Evolutionary conservation across 1,140 invertebrate species (phyloP).

Genomic region (Danaus plexippus): DNA sequence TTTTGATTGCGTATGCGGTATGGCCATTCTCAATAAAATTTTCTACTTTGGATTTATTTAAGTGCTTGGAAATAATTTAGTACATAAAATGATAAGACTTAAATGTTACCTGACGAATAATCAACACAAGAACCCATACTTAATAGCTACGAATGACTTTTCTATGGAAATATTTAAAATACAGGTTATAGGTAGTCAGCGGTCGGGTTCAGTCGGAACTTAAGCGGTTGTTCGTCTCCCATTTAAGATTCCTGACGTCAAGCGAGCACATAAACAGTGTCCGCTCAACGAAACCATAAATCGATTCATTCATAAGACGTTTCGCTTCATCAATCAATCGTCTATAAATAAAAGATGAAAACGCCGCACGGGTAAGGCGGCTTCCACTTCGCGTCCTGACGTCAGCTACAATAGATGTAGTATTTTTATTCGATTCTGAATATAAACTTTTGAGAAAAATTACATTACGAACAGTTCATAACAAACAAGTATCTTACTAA

Average conservation of each 20-base stretch:
- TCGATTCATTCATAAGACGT: slow-evolving; percentile 64
- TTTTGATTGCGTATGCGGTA: no score
- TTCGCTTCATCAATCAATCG: slow-evolving; percentile 61
- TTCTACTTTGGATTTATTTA: no score
- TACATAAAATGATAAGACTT: no score
- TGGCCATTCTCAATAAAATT: no score
- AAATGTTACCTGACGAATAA: no score
- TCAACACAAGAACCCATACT: no score
- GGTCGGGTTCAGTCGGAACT: slow-evolving; percentile 21
- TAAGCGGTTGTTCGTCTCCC: slow-evolving; percentile 31
- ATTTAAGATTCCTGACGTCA: slow-evolving; percentile 62
- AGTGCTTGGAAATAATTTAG: no score
- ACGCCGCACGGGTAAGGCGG: slow-evolving; percentile 38
- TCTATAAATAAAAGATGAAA: slow-evolving; percentile 65
- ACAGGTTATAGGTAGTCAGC: not conserved
- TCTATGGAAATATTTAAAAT: not conserved
- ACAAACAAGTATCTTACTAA: slow-evolving; percentile 26
- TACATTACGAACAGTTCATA: slow-evolving; percentile 28
- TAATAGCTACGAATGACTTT: slow-evolving; percentile 7
- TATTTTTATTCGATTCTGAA: slow-evolving; percentile 33
- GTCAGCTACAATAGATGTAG: slow-evolving; percentile 42
- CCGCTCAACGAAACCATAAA: slow-evolving; percentile 56
- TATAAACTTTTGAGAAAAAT: slow-evolving; percentile 32
- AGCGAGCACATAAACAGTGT: slow-evolving; percentile 48
- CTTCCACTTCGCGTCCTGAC: slow-evolving; percentile 49